Evolutionary conservation across 2,797 vertebrate genomes (phyloP).

Genomic region (Gymnothorax javanicus): DNA sequence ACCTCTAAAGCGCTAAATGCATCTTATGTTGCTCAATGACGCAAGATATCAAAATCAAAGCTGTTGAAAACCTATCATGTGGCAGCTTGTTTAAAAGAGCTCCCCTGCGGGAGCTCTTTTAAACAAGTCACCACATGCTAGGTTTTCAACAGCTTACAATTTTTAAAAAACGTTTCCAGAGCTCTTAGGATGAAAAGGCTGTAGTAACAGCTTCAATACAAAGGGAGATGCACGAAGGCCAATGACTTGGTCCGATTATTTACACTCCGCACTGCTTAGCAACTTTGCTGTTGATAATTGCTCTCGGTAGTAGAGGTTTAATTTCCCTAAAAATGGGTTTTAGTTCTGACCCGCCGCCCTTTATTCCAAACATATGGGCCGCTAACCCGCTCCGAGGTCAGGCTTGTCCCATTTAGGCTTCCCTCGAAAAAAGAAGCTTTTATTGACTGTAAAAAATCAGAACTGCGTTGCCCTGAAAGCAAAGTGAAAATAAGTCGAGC

Average conservation of each 20-base stretch:
- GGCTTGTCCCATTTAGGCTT: conserved; percentile 42
- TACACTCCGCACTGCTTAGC: not conserved
- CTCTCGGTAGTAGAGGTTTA: not conserved
- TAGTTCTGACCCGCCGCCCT: not conserved
- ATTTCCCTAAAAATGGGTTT: not conserved
- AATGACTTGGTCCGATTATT: not conserved
- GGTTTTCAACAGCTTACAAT: no score
- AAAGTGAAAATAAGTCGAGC: not conserved
- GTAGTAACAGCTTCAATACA: not conserved
- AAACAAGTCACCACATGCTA: no score
- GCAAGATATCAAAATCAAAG: no score
- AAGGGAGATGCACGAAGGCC: not conserved
- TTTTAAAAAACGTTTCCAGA: no score
- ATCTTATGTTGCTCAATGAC: no score
- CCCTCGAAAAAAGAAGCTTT: not conserved
- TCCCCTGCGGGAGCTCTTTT: no score
- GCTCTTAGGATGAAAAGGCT: not conserved
- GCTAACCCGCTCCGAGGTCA: not conserved
- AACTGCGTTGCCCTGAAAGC: not conserved
- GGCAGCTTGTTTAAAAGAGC: no score
- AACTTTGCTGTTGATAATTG: not conserved
- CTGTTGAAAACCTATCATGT: no score
- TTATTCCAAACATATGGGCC: no score
- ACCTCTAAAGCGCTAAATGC: no score
- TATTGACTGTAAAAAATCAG: conserved; percentile 18